Conservation (phyloP, 2,113 vertebrate genomes). For the Theristicus caerulescens region DNA sequence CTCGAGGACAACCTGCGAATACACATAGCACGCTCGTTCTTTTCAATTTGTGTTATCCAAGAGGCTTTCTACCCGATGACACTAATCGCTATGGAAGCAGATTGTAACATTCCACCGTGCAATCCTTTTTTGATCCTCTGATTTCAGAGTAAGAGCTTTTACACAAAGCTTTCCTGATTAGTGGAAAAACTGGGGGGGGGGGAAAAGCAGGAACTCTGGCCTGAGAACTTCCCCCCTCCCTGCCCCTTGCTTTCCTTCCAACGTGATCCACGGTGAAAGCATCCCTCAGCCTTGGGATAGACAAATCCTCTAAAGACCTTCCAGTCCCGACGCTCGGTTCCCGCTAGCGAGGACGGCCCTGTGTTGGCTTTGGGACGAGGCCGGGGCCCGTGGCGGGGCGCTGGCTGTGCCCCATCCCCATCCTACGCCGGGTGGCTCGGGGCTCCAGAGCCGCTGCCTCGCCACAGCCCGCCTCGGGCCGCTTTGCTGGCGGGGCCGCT, state of each 20-base stretch:
- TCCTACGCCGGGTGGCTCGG: not conserved
- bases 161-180: slow-evolving; percentile 64
- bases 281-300: slow-evolving; percentile 41
- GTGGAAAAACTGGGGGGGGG: not conserved
- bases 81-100: slow-evolving; percentile 63
- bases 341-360: not conserved
- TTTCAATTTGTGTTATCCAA: slow-evolving; percentile 63
- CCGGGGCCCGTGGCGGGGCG: not conserved
- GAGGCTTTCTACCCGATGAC: slow-evolving; percentile 51
- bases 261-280: slow-evolving; percentile 29
- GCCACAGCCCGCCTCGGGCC: not conserved
- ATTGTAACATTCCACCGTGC: slow-evolving; percentile 59
- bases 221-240: not conserved
- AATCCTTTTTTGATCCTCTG: slow-evolving; percentile 66
- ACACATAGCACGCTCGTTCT: slow-evolving; percentile 59
- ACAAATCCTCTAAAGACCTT: not conserved
- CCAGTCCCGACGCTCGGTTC: not conserved
- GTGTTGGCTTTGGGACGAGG: too few species aligned
- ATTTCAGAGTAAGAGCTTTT: slow-evolving; percentile 60
- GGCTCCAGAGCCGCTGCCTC: not conserved
- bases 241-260: not conserved
- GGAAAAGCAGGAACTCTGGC: not conserved
- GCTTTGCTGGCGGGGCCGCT: not conserved
- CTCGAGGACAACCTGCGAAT: slow-evolving; percentile 51
- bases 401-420: not conserved